These are phyloP conservation scores for Endotricha flammealis DNA, from an alignment of 2,888 invertebrate genomes.

Conservation along the genomic window DNA sequence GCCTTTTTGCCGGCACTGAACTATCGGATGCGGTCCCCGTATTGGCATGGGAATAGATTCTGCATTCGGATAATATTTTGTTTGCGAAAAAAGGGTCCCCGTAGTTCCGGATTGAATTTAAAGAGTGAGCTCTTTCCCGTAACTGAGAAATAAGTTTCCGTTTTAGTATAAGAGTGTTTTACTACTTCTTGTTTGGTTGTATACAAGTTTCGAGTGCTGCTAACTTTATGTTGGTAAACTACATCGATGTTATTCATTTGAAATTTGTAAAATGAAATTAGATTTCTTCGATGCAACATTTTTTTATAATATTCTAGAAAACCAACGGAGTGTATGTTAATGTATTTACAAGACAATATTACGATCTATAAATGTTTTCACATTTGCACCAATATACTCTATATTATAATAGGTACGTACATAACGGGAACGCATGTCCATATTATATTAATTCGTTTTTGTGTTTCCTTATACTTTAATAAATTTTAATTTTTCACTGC, in stretches of 20 bases:
- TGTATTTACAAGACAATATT: no score
- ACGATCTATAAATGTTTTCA: no score
- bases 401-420: no score
- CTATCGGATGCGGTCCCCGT: conserved; percentile 30
- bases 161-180: conserved; percentile 33
- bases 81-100: conserved; percentile 34
- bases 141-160: conserved; percentile 34
- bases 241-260: conserved; percentile 17
- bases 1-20: conserved; percentile 41
- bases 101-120: conserved; percentile 45
- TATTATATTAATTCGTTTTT: no score
- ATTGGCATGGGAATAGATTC: conserved; percentile 48
- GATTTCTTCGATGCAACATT: no score
- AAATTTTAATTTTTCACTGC: no score
- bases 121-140: conserved; percentile 35
- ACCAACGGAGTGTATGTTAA: no score
- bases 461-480: no score
- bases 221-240: conserved; percentile 27
- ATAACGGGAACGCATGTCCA: no score
- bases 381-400: no score
- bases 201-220: conserved; percentile 30
- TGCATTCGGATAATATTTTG: conserved; percentile 44
- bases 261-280: background rate
- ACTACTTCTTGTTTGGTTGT: conserved; percentile 35
- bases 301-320: no score